These are phyloP conservation scores for Aviceda subcristata DNA, from an alignment of 2,113 vertebrate genomes.

Conservation along the genomic window DNA sequence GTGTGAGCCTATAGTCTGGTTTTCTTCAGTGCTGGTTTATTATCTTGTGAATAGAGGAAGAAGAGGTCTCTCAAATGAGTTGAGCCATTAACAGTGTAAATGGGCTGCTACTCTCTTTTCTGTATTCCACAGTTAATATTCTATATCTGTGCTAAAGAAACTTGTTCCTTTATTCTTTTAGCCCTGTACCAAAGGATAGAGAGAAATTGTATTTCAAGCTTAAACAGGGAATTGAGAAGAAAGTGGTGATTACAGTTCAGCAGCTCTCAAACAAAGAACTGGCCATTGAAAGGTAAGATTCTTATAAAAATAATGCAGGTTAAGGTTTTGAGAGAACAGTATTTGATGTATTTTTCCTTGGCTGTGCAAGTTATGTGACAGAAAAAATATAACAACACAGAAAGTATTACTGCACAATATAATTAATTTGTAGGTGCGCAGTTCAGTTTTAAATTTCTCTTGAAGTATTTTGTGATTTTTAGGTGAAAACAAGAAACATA, in stretches of 20 bases:
- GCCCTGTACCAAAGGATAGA: slow-evolving; percentile 95
- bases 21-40: not conserved
- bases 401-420: not conserved
- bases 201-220: slow-evolving; percentile 98
- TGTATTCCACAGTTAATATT: not conserved
- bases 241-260: slow-evolving; percentile 91
- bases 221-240: slow-evolving; percentile 93
- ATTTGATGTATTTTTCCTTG: not conserved
- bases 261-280: slow-evolving; percentile 94
- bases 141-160: not conserved
- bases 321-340: not conserved
- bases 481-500: not conserved
- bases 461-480: not conserved
- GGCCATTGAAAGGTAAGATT: slow-evolving; percentile 90
- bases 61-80: not conserved
- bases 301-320: not conserved
- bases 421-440: not conserved
- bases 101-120: not conserved
- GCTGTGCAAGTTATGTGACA: not conserved
- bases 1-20: not conserved
- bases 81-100: not conserved
- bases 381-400: not conserved
- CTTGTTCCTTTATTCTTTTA: slow-evolving; percentile 60
- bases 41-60: not conserved
- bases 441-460: not conserved